A percentile compares a stretch with the other conserved stretches of the same genome.
phyloP scores from a whole-genome alignment of 64 coral and sea anemone species.

The Cladopsammia gracilis region DNA sequence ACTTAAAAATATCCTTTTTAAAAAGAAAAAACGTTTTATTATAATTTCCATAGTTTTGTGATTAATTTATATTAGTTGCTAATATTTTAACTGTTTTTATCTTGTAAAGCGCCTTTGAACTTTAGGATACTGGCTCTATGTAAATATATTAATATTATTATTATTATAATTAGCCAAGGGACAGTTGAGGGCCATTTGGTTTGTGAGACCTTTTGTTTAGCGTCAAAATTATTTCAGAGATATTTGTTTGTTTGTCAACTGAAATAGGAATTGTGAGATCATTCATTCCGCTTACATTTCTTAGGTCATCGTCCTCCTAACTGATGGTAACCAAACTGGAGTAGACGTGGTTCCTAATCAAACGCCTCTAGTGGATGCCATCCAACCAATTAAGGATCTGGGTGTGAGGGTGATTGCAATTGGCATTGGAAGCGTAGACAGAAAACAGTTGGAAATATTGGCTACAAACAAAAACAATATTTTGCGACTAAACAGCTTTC shows the following conservation, averaged over 20 bases:
- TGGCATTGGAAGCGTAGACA: constrained; percentile 91
- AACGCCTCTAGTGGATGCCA: constrained; percentile 52
- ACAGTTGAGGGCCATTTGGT: too few relatives aligned
- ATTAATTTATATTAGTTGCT: too few relatives aligned
- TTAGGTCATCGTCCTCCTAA: constrained; percentile 84
- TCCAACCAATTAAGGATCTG: constrained; percentile 73
- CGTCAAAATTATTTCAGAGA: too few relatives aligned
- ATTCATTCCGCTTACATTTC: not conserved
- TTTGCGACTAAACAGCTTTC: constrained; percentile 60
- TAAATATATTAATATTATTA: not conserved
- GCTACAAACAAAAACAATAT: constrained; percentile 67
- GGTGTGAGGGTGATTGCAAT: constrained; percentile 79
- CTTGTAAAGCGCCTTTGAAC: not conserved
- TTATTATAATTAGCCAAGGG: too few relatives aligned
- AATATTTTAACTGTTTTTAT: not conserved
- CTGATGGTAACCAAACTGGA: constrained; percentile 93
- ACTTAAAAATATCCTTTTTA: constrained; percentile 11
- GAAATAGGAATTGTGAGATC: too few relatives aligned
- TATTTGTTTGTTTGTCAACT: too few relatives aligned
- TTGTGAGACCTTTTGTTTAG: too few relatives aligned
- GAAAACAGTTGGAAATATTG: constrained; percentile 51
- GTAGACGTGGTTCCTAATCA: constrained; percentile 26
- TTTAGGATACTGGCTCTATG: not conserved
- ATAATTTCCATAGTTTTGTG: not conserved
- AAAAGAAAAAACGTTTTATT: not conserved